Conservation (phyloP, 2,888 invertebrate species). For the Bugulina stolonifera region DNA sequence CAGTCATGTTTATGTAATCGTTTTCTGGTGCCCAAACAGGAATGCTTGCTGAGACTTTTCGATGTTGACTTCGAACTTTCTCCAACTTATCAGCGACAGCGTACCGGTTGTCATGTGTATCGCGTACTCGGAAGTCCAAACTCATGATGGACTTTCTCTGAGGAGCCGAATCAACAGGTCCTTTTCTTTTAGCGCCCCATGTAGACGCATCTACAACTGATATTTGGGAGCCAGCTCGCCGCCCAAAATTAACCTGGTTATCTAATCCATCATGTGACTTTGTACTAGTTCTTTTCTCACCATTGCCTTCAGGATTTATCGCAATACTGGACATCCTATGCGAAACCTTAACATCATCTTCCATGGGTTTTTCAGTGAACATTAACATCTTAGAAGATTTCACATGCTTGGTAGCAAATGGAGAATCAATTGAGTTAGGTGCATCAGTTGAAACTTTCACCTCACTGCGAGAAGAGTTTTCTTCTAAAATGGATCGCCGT, state of each 20-base stretch:
- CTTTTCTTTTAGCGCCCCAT: not conserved
- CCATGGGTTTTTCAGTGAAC: not conserved
- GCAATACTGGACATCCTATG: not conserved
- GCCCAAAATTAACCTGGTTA: not conserved
- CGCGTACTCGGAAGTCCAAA: not conserved
- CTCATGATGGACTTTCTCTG: not conserved
- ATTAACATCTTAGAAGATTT: not conserved
- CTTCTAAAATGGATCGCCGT: slow-evolving; percentile 10
- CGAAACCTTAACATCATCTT: not conserved
- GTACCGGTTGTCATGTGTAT: not conserved
- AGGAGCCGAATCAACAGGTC: not conserved
- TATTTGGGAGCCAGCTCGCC: not conserved
- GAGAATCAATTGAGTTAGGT: not conserved
- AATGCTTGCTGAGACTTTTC: not conserved
- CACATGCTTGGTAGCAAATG: not conserved
- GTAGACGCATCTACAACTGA: not conserved
- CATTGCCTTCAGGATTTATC: not conserved
- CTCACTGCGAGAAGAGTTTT: not conserved
- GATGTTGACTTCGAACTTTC: not conserved
- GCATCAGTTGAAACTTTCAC: not conserved
- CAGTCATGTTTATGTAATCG: not conserved
- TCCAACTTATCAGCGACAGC: not conserved
- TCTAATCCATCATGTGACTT: not conserved
- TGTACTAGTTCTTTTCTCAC: not conserved
- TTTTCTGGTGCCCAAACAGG: not conserved